Base-by-base conservation (phyloP, 2,888 invertebrate species). In the Chrysotoxum bicinctum region DNA sequence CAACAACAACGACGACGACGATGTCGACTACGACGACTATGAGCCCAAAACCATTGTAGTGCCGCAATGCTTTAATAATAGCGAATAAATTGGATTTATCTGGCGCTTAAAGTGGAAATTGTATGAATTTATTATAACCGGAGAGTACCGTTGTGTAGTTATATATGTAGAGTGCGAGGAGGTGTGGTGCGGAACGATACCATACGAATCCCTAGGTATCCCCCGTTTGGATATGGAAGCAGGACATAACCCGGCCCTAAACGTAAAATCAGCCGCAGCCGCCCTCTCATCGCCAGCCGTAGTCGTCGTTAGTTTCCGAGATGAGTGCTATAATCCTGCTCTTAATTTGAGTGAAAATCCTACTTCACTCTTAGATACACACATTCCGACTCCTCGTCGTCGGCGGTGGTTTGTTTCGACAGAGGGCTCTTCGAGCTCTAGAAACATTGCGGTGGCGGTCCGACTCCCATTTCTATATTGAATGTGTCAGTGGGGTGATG, bases 61-160 rank as follows among this genome's bases (percentile, higher is more conserved):
- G 73, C 76, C 73, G 80, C 80, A 85, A 73, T 64, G 81, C 80
- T 85, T 81, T 85, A 85, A 85, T 85, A 85, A 85, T 77, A 73
- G 76, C 85, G 80, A 80, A 77, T 85, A 85, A 85, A 85, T 85
- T 85, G 76, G 80, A 85, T 85, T 85, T 81, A 81, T 81, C 80
- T 73, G 62, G 73, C 76, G 62, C 80, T 85, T 85, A 77, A 77
- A 77, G 80, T 77, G 85, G 80, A 85, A 80, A 77, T 85, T 85
- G 69, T 81, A 77, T 81, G 76, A 85, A 85, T 81, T 81, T 85
- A 81, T 85, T 73, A 85, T 85, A 69, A 73, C 56, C 45, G 45
- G 26, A 48, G 54, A 48, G 74, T 26, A 23, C 68, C 66, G 50
- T 66, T 48, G 19, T 66, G n/a, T n/a, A 62, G 23, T 5, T 30